Evolutionary conservation across 2,797 vertebrate genomes (phyloP), one percentile per base, ranked within the genome.

Genomic region (Phataginus tetradactyla): DNA sequence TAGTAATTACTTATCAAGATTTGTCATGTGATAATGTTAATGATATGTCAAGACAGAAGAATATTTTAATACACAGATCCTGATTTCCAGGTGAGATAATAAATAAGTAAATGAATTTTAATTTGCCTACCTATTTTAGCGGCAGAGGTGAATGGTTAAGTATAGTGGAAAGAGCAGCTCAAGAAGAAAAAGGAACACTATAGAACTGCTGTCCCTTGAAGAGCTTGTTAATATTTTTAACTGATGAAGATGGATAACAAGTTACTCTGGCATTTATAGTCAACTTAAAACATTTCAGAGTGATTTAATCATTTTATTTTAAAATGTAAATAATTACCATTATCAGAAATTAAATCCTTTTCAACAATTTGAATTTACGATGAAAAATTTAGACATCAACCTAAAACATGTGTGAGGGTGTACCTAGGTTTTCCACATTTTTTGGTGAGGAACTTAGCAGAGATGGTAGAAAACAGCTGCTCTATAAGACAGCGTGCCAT

Each of bases 261-360:
- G 91, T 95, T 86, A 21, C 37, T 79, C 63, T 64, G 18, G 20
- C 94, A 90, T 93, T 94, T 91, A 77, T 85, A 87, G 68, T 93
- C 5, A 42, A 45, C 39, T 66, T 61, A 69, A 84, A 92, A 59
- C 9, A 74, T 71, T 94, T 80, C 83, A 89, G 49, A 78, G 25
- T 42, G 17, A 79, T 53, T 25, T 42, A 69, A 75, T 53, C 34
- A 51, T 45, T 93, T 94, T 84, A 72, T 72, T 96, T 66, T 21
- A 69, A 94, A 97, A 93, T 80, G 11, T 89, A 21, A 53, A 32
- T 64, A 71, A 64, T 88, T 91, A 80, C 15, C 80, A 64, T 77
- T 42, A 77, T 6, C 64, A 84, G 80, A 93, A 91, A 93, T 94
- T 45, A 93, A 90, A 77, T 85, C 9, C 39, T 80, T 57, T 93